These are phyloP conservation scores for Sphaeridia pumilis DNA, from an alignment of 2,888 invertebrate genomes.

Conservation along the genomic window DNA sequence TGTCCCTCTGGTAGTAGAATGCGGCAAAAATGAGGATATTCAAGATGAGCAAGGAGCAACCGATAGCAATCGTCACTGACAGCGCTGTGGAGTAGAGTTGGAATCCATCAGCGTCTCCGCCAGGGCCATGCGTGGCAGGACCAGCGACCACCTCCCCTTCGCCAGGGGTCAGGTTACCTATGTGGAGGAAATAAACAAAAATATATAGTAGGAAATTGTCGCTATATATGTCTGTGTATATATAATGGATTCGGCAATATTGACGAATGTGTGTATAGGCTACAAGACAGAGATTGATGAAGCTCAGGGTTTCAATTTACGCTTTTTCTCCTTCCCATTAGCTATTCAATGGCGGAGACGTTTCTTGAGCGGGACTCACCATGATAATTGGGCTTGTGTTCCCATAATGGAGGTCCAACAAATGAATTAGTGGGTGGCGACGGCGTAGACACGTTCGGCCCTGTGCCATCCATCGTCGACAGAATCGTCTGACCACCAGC, in stretches of 20 bases:
- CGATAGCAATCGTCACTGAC: slow-evolving; percentile 87
- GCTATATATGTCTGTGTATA: no score
- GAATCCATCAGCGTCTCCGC: slow-evolving; percentile 42
- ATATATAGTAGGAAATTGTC: no score
- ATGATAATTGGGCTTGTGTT: slow-evolving; percentile 30
- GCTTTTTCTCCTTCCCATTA: no score
- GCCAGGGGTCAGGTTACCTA: slow-evolving; percentile 12
- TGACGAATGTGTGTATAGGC: no score
- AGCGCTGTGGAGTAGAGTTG: slow-evolving; percentile 82
- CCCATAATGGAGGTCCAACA: slow-evolving; percentile 35
- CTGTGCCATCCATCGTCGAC: slow-evolving; percentile 12
- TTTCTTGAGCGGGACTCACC: slow-evolving; percentile 3
- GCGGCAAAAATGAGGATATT: slow-evolving; percentile 82
- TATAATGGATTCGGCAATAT: no score
- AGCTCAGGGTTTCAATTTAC: no score
- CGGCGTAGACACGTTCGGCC: slow-evolving; percentile 31
- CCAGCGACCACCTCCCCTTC: slow-evolving; percentile 16
- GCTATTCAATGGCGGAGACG: no score
- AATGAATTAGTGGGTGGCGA: slow-evolving; percentile 34
- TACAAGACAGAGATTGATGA: no score
- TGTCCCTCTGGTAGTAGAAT: slow-evolving; percentile 79
- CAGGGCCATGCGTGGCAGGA: slow-evolving; percentile 17
- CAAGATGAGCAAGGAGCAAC: slow-evolving; percentile 77
- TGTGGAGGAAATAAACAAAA: not conserved
- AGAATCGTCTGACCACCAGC: slow-evolving; percentile 15